A percentile compares a stretch with the other conserved stretches of the same genome.
Conservation (phyloP, 1,140 invertebrate genomes). For the Sitobion miscanthi region DNA sequence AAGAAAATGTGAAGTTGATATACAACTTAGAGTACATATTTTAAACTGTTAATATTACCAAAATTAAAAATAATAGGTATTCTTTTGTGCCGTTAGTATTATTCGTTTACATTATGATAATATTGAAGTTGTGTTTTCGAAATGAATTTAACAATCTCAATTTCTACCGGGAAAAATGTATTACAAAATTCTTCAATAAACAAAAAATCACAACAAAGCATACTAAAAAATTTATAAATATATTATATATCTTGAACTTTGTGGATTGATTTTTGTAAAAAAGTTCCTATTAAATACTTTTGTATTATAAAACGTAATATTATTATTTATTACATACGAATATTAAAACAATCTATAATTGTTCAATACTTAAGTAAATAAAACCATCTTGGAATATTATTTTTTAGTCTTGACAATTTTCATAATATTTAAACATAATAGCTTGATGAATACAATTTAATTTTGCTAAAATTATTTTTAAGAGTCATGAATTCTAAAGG, state of each 20-base stretch:
- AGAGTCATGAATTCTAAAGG: not conserved
- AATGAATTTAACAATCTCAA: not conserved
- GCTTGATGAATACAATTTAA: not conserved
- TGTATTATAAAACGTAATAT: not conserved
- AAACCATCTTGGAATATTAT: not conserved
- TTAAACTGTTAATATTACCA: not conserved
- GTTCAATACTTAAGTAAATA: not conserved
- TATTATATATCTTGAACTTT: not conserved
- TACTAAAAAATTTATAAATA: not conserved
- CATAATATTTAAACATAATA: not conserved
- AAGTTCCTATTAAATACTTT: not conserved
- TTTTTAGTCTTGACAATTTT: not conserved
- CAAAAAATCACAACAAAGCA: not conserved
- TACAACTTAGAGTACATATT: not conserved
- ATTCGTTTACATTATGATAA: not conserved
- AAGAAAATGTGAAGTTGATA: not conserved
- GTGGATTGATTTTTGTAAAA: not conserved
- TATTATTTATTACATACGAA: not conserved
- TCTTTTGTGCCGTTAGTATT: not conserved
- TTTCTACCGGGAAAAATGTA: not conserved
- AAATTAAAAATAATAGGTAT: slow-evolving; percentile 1
- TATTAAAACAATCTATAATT: not conserved
- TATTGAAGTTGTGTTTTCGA: not conserved
- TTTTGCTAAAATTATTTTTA: not conserved
- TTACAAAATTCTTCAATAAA: not conserved